Conservation (phyloP, 1,140 invertebrate species). For the Pogonognathellus flavescens region DNA sequence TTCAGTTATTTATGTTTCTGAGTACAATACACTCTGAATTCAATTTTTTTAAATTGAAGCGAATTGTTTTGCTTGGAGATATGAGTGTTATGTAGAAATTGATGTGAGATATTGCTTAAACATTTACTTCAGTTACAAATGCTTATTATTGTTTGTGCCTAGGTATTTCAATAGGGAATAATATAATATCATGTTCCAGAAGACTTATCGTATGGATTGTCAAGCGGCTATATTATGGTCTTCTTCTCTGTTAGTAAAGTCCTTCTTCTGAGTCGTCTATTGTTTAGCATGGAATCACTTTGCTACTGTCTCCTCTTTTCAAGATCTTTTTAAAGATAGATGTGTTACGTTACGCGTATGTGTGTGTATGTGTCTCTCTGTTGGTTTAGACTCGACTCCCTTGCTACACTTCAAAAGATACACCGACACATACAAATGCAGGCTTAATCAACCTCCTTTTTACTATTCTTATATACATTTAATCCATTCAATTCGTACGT, state of each 20-base stretch:
- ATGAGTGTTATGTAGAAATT: no score
- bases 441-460: slow-evolving; percentile 27
- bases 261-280: background rate
- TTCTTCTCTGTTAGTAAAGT: no score
- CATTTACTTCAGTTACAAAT: background rate
- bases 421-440: background rate
- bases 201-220: no score
- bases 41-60: no score
- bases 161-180: background rate
- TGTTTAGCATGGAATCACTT: slow-evolving; percentile 28
- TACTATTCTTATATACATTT: slow-evolving; percentile 28
- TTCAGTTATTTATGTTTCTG: no score
- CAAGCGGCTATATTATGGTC: no score
- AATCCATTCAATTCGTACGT: background rate
- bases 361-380: slow-evolving; percentile 6
- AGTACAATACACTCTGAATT: no score
- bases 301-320: slow-evolving; percentile 38
- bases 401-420: slow-evolving; percentile 22
- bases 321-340: slow-evolving; percentile 1
- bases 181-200: no score
- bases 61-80: no score
- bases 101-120: slow-evolving; percentile 28
- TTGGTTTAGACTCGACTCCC: background rate
- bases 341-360: background rate
- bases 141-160: background rate